Base-by-base conservation (phyloP, 1,140 invertebrate genomes). In the Phortica variegata region DNA sequence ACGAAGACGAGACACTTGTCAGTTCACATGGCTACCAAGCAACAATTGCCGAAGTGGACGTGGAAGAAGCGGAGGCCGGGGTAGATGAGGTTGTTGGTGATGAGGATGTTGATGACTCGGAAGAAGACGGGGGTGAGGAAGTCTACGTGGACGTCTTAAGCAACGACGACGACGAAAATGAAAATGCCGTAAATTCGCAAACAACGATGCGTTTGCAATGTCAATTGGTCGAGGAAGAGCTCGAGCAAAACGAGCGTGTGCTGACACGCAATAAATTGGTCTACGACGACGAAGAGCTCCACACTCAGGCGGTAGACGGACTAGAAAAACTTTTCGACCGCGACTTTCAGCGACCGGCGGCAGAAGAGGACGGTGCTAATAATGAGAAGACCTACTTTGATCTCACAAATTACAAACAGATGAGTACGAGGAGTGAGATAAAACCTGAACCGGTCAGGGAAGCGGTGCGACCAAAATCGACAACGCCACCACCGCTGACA, bases 371-470 rank as follows among this genome's bases (percentile, higher is more conserved):
- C 7, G 10, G 34, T 3, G 6, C 16, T 31, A 47, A 40, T 50
- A 3, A 12, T 26, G 12, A 38, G 38, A 41, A 41, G 13, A 43
- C 55, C 9, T 50, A 52, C 40, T 43, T 43, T 16, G 43, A 34
- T 41, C 32, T 42, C 5, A 38, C 43, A n/a, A 39, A 36, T 36
- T 40, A 17, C 2, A 33, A 13, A 20, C 32, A 31, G 40, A 47
- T 73, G 45, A 52, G 49, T 43, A 62, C 41, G 47, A 50, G 7
- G 53, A 49, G 17, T 40, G 73, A 26, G 77, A 76, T 33, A 78
- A 79, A 58, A 78, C 77, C 50, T 81, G 79, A 7, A 78, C 78
- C n/a, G 79, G 81, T 32, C 65, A 81, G 29, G 75, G 80, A 8
- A 74, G 74, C 77, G 31, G 75, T 72, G 54, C 19, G 16, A 18